These are phyloP conservation scores for Harpalus rubripes DNA, from an alignment of 2,888 invertebrate species.

Conservation along the genomic window DNA sequence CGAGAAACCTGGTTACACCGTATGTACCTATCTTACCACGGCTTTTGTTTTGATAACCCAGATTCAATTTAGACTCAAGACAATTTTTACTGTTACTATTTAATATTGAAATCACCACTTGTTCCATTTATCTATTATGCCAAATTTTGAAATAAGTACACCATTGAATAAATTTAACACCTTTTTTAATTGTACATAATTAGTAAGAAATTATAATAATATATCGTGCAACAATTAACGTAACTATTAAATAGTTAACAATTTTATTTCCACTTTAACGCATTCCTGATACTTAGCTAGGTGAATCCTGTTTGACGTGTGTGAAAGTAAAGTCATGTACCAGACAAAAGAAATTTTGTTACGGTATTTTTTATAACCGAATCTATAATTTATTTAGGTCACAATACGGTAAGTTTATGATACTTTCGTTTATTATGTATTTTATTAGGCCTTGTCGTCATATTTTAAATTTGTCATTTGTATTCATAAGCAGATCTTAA, in stretches of 20 bases:
- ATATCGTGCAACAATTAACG: not conserved
- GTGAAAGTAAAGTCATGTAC: not conserved
- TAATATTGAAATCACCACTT: not conserved
- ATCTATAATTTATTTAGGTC: not conserved
- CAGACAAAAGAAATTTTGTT: not conserved
- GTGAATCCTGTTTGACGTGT: not conserved
- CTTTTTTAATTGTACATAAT: not conserved
- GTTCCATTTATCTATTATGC: not conserved
- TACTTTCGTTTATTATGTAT: not conserved
- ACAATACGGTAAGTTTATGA: not conserved
- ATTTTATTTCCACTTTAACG: not conserved
- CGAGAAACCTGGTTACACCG: too few relatives aligned
- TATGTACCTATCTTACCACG: too few relatives aligned
- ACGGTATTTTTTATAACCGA: not conserved
- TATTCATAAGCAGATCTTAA: not conserved
- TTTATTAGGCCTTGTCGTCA: too few relatives aligned
- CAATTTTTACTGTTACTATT: not conserved
- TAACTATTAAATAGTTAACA: not conserved
- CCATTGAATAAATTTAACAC: not conserved
- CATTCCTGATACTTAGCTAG: not conserved
- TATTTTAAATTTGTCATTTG: not conserved
- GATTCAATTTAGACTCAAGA: too few relatives aligned
- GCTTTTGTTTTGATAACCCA: too few relatives aligned
- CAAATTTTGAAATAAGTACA: not conserved
- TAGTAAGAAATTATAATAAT: not conserved